Evolutionary conservation across 2,113 vertebrate species (phyloP), one percentile per base, ranked within the genome.

Genomic region (Cyprinodon variegatus): DNA sequence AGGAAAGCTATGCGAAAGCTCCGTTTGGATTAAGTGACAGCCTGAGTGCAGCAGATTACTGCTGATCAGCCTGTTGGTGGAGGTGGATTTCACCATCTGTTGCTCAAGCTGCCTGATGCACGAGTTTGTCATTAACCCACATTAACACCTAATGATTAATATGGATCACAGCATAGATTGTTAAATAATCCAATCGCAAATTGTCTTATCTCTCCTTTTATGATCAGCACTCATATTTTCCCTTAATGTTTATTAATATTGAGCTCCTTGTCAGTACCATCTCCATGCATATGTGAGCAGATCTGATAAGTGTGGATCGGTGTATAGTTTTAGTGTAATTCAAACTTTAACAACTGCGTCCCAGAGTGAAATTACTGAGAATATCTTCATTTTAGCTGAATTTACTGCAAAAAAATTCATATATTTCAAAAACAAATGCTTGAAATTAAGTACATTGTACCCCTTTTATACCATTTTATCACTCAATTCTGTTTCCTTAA

Each of bases 301-400:
- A 91, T 89, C 77, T 43, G 83, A 91, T 90, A 83, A 4, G 22
- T 11, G 40, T 14, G 11, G 76, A 82, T 89, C 83, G 0, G 59
- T 60, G 76, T 46, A 79, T 76, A 77, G 48, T 85, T 64, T 74
- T 64, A 57, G 83, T 79, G 87, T 89, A 89, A 92, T 93, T 89
- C 68, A 83, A 91, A 67, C 74, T 68, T 22, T 41, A 7, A 15
- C 29, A 39, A 3, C 20, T 29, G 64, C 17, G 1, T 0, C 63
- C 75, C 29, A 0, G 46, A 12, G 70, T 6, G 66, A n/a, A 57
- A 68, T 39, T 50, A 10, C 68, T 13, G 61, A 38, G 64, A 48
- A 78, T 53, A 46, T 53, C 50, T n/a, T 65, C 14, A 72, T 45
- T 15, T 66, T 6, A 61, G 45, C 39, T 77, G 39, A 45, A 7